These are phyloP conservation scores for Tiphia femorata DNA, from an alignment of 2,888 invertebrate species.

Conservation along the genomic window DNA sequence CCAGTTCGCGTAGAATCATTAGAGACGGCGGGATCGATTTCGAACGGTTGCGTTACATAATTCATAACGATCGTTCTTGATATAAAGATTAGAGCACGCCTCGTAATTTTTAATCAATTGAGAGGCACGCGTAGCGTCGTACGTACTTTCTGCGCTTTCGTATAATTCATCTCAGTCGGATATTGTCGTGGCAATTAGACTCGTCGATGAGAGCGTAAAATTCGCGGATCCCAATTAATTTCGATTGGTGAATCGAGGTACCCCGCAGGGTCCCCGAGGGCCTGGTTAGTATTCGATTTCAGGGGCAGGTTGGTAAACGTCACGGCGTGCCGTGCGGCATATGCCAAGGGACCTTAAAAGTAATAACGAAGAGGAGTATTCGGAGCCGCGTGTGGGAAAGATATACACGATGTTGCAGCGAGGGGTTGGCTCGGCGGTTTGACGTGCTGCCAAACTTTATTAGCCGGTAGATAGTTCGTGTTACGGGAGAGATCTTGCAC, in stretches of 20 bases:
- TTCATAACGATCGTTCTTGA: too few relatives aligned
- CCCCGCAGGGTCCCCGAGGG: slow-evolving; percentile 37
- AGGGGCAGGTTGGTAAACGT: slow-evolving; percentile 33
- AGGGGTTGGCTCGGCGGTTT: slow-evolving; percentile 38
- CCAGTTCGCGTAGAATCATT: slow-evolving; percentile 40
- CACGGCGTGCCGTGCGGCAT: slow-evolving; percentile 33
- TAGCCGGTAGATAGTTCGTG: slow-evolving; percentile 43
- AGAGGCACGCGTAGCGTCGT: too few relatives aligned
- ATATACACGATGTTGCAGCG: slow-evolving; percentile 42
- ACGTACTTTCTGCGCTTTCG: too few relatives aligned
- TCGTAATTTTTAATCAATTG: too few relatives aligned
- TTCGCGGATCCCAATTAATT: slow-evolving; percentile 34
- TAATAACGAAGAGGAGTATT: slow-evolving; percentile 48
- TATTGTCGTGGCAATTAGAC: too few relatives aligned
- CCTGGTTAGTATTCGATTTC: slow-evolving; percentile 50
- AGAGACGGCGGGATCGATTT: too few relatives aligned
- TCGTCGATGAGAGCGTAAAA: neutral
- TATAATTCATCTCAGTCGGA: too few relatives aligned
- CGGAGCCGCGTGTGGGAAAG: slow-evolving; percentile 55
- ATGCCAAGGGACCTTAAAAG: slow-evolving; percentile 45
- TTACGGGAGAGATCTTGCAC: slow-evolving; percentile 34
- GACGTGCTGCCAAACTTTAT: slow-evolving; percentile 52
- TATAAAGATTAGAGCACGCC: too few relatives aligned
- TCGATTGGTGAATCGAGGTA: slow-evolving; percentile 26
- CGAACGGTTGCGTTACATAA: too few relatives aligned